Conservation (phyloP, 2,113 vertebrate species). For the Aldabrachelys gigantea region DNA sequence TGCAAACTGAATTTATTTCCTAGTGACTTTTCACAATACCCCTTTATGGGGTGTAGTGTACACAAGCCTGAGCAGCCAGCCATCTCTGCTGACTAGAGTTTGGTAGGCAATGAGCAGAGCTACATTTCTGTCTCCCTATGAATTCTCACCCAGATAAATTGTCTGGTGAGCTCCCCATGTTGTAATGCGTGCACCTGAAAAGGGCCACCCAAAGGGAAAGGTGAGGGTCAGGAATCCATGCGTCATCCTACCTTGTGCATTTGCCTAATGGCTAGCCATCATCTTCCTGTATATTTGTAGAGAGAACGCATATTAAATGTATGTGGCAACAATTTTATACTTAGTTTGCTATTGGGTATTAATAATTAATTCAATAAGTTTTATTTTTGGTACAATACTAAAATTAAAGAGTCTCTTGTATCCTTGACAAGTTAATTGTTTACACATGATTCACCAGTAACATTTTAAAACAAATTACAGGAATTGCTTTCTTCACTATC, state of each 20-base stretch:
- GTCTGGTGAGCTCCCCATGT: background rate
- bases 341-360: background rate
- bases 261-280: background rate
- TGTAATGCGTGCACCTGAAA: background rate
- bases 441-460: background rate
- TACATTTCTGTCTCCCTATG: background rate
- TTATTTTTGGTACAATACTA: background rate
- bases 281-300: background rate
- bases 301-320: background rate
- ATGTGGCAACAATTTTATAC: background rate
- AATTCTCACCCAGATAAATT: background rate
- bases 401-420: background rate
- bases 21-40: background rate
- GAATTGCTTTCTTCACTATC: background rate
- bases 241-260: background rate
- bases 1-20: conserved; percentile 39
- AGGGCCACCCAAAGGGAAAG: background rate
- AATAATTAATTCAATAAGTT: background rate
- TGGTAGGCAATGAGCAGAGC: background rate
- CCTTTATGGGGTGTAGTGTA: conserved; percentile 4
- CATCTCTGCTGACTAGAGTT: background rate
- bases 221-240: background rate
- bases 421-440: conserved; percentile 22
- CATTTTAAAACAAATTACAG: background rate
- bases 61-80: background rate